phyloP scores from a whole-genome alignment of 2,888 invertebrate genomes.

The Lissocephala sabroskyi region DNA sequence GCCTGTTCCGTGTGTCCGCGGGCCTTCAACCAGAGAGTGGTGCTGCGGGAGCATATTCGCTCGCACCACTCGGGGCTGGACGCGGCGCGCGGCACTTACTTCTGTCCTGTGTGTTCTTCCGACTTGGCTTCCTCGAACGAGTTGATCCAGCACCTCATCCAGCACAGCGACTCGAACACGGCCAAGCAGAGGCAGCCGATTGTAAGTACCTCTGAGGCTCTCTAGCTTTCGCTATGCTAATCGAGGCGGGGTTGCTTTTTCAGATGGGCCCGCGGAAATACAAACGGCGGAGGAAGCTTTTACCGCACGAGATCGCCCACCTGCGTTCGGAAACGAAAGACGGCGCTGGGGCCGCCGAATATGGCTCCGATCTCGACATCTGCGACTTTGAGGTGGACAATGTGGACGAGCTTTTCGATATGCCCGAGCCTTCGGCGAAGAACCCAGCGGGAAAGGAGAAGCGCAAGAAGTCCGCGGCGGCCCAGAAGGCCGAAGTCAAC shows the following conservation, averaged over 20 bases:
- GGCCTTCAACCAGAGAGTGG: conserved; percentile 90
- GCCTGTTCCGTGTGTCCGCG: conserved; percentile 90
- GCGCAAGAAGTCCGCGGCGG: conserved; percentile 25
- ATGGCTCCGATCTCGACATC: conserved; percentile 67
- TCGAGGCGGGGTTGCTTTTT: conserved; percentile 5
- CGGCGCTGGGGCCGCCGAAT: conserved; percentile 48
- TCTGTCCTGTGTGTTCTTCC: conserved; percentile 84
- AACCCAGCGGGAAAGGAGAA: conserved; percentile 31
- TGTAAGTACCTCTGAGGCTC: conserved; percentile 66
- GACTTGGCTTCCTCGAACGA: conserved; percentile 81
- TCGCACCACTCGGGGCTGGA: conserved; percentile 90
- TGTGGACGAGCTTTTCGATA: conserved; percentile 70
- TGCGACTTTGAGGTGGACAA: conserved; percentile 71
- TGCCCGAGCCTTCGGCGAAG: conserved; percentile 31
- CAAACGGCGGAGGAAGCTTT: conserved; percentile 84
- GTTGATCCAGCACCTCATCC: conserved; percentile 85
- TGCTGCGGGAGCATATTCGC: conserved; percentile 86
- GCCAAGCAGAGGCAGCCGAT: conserved; percentile 85
- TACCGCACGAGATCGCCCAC: conserved; percentile 76
- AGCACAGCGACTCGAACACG: conserved; percentile 89
- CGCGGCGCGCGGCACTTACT: conserved; percentile 79
- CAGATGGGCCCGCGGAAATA: conserved; percentile 85
- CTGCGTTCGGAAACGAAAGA: conserved; percentile 59
- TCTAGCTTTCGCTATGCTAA: background rate
- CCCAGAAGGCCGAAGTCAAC: conserved; percentile 18